phyloP scores from a whole-genome alignment of 1,140 invertebrate genomes.

The Macrostomum lignano region DNA sequence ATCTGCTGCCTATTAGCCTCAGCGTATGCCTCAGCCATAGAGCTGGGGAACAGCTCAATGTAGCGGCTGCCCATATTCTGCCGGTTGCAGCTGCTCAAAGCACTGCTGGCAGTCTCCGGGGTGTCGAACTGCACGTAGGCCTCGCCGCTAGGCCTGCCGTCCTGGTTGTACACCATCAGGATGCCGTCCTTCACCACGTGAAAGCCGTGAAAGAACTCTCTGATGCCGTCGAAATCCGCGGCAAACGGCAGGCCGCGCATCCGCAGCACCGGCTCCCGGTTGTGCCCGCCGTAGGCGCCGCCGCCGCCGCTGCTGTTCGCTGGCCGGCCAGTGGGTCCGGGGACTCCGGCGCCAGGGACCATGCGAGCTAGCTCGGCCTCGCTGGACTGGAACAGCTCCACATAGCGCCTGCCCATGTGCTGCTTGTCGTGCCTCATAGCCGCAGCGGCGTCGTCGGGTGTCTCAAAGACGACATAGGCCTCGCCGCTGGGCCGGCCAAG shows the following conservation, averaged over 20 bases:
- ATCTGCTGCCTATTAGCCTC: no score
- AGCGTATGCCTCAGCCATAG: conserved; percentile 23
- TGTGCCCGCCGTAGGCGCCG: no score
- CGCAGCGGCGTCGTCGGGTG: conserved; percentile 44
- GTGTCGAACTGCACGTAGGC: conserved; percentile 55
- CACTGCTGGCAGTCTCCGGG: conserved; percentile 46
- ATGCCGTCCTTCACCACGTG: no score
- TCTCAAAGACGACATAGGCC: conserved; percentile 55
- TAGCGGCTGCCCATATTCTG: conserved; percentile 59
- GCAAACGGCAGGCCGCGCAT: conserved; percentile 58
- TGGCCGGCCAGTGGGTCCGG: conserved; percentile 24
- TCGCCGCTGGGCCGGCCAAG: conserved; percentile 69
- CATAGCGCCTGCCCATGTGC: conserved; percentile 66
- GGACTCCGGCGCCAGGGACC: conserved; percentile 41
- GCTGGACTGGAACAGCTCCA: conserved; percentile 58
- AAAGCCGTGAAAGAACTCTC: no score
- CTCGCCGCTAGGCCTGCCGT: conserved; percentile 66
- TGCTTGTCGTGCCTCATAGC: conserved; percentile 56
- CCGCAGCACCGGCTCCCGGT: conserved; percentile 30
- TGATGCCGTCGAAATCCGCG: conserved; percentile 7
- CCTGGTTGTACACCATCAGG: no score
- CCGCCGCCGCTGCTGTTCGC: no score
- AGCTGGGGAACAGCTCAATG: conserved; percentile 56
- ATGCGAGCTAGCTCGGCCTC: conserved; percentile 55
- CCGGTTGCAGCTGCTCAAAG: conserved; percentile 50